phyloP scores from a whole-genome alignment of 2,797 vertebrate genomes.

The Australoheros facetus region DNA sequence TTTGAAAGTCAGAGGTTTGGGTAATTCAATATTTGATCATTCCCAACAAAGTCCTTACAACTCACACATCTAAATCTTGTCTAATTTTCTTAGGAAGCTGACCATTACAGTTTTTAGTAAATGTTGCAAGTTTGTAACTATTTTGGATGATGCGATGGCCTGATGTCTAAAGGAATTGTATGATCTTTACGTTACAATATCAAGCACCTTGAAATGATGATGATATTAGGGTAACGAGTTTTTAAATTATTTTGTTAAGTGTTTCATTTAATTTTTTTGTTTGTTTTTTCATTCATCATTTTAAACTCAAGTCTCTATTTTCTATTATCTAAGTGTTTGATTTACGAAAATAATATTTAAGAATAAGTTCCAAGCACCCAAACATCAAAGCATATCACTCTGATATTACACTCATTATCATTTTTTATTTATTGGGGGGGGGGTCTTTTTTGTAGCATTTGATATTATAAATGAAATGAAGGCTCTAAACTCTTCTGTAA shows the following conservation, averaged over 20 bases:
- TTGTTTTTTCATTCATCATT: background rate
- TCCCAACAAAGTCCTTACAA: background rate
- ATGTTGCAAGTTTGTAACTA: background rate
- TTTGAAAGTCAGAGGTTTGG: background rate
- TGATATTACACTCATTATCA: constrained; percentile 1
- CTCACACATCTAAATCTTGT: background rate
- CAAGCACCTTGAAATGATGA: too few species aligned
- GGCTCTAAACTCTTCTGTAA: background rate
- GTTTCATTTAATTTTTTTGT: background rate
- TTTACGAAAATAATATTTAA: background rate
- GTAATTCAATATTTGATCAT: background rate
- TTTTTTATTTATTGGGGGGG: background rate
- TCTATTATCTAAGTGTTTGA: background rate
- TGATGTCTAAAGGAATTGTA: background rate
- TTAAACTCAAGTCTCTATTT: background rate
- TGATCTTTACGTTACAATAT: too few species aligned
- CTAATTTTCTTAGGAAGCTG: background rate
- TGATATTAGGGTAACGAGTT: background rate
- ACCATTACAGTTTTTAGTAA: background rate
- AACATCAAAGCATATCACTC: constrained; percentile 4
- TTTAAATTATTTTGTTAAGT: background rate
- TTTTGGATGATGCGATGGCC: background rate
- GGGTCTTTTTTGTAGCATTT: too few species aligned
- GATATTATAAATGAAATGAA: too few species aligned
- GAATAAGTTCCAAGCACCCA: too few species aligned